These are phyloP conservation scores for Chiridota heheva DNA, from an alignment of 35 echinoderm and acorn worm species.

Conservation along the genomic window DNA sequence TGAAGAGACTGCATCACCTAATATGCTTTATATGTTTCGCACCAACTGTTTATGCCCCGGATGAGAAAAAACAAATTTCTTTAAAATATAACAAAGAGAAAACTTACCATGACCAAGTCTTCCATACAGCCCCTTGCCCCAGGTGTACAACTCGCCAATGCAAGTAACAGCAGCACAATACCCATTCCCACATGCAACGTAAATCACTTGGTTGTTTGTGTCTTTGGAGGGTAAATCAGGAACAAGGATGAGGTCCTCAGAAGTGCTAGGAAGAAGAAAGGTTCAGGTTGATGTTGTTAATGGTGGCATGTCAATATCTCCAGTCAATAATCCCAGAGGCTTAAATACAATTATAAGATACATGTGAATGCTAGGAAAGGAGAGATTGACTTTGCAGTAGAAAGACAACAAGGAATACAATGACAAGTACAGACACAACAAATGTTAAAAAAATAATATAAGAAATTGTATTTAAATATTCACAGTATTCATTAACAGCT, in stretches of 20 bases:
- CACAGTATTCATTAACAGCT: too few relatives aligned
- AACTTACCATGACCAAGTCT: conserved; percentile 93
- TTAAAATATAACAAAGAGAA: too few relatives aligned
- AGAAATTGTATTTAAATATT: too few relatives aligned
- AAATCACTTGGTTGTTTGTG: conserved; percentile 58
- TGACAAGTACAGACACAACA: too few relatives aligned
- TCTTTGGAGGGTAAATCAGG: conserved; percentile 30
- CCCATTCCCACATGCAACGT: conserved; percentile 66
- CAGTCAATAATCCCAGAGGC: neutral
- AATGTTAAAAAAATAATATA: too few relatives aligned
- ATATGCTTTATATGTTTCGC: too few relatives aligned
- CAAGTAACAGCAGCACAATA: conserved; percentile 83
- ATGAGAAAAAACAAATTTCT: too few relatives aligned
- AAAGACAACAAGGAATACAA: neutral
- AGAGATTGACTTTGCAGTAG: neutral
- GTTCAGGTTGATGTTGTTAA: neutral
- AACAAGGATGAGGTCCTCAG: conserved; percentile 66
- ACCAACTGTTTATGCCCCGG: too few relatives aligned
- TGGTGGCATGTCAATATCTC: neutral
- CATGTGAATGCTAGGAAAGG: neutral
- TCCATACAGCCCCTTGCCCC: conserved; percentile 85
- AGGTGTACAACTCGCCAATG: conserved; percentile 81
- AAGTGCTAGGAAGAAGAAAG: conserved; percentile 41
- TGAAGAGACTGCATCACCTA: too few relatives aligned
- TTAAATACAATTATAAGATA: neutral